phyloP scores from a whole-genome alignment of 92 coral and sea anemone genomes.

The Meandrina meandrites region DNA sequence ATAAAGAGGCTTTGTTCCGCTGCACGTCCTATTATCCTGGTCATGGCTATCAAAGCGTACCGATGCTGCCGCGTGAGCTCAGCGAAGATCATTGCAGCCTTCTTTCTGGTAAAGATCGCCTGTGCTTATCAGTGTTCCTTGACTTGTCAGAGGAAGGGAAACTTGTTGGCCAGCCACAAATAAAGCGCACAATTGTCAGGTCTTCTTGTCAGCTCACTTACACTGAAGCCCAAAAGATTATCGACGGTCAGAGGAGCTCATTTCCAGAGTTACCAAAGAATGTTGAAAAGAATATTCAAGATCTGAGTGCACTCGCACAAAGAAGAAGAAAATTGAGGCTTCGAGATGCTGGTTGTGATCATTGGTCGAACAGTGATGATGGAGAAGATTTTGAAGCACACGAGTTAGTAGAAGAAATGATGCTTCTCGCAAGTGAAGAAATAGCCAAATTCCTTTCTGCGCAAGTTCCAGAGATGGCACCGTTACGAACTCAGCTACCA shows the following conservation, averaged over 20 bases:
- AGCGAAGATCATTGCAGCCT: constrained; percentile 74
- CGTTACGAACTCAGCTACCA: constrained; percentile 71
- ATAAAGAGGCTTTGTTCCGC: constrained; percentile 63
- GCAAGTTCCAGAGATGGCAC: constrained; percentile 44
- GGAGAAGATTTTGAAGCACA: constrained; percentile 54
- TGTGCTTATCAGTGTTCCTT: constrained; percentile 54
- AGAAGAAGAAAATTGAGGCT: constrained; percentile 58
- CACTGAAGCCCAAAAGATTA: constrained; percentile 59
- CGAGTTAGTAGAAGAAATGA: constrained; percentile 75
- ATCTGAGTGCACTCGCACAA: constrained; percentile 46
- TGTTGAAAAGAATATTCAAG: constrained; percentile 31
- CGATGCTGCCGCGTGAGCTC: constrained; percentile 75
- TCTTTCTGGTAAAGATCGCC: constrained; percentile 61
- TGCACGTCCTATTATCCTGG: constrained; percentile 74
- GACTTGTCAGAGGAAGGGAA: constrained; percentile 46
- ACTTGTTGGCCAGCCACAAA: constrained; percentile 37
- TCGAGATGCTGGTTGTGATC: constrained; percentile 56
- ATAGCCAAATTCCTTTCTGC: constrained; percentile 54
- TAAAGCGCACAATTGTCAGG: constrained; percentile 61
- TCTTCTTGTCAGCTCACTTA: constrained; percentile 62
- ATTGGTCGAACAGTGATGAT: constrained; percentile 31
- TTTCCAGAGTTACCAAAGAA: constrained; percentile 20
- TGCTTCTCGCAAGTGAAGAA: constrained; percentile 67
- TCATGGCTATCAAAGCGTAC: constrained; percentile 45
- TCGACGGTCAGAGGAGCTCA: constrained; percentile 23